Base-by-base conservation (phyloP, 2,797 vertebrate species). In the Glossophaga mutica region DNA sequence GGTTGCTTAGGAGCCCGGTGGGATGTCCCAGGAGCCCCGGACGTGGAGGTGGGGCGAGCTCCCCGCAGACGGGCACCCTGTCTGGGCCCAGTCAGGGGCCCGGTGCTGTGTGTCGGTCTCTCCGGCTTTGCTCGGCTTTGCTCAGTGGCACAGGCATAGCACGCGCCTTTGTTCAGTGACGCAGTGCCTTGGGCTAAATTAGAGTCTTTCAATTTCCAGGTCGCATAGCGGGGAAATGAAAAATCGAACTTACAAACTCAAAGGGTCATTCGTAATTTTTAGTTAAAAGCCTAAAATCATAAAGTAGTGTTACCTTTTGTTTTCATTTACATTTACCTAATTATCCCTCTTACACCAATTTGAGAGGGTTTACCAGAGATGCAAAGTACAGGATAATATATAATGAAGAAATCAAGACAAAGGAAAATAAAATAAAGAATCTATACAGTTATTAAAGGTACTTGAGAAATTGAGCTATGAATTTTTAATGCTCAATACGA, bases 401-500 rank as follows among this genome's bases (percentile, higher is more conserved):
- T n/a, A 44, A 57, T 18, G 4, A 88, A 73, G 34, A 73, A 89
- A 39, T 91, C 18, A 88, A 88, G 74, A 55, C 29, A 48, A 48
- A 71, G 22, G 19, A 37, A 77, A 77, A n/a, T 46, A 70, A 37
- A 71, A 44, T 48, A 50, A 71, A 85, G 14, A 14, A 37, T 68
- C 10, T 90, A 1, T 77, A n/a, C 18, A 71, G 1, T 88, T 62
- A 57, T 32, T 89, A 65, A 79, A 76, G 12, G 14, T 24, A 44
- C 26, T 78, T 55, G 62, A 90, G 73, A 68, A 89, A 55, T n/a
- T 55, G 76, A 71, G 21, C 39, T 39, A 29, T 71, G 22, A 52
- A 24, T 62, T 77, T 77, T 93, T 77, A 96, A 52, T 92, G 10
- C 14, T 85, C 19, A 65, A 14, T n/a, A 34, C 32, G n/a, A 52